phyloP scores from a whole-genome alignment of 2,797 vertebrate genomes.

The Gymnoscopelus braueri region DNA sequence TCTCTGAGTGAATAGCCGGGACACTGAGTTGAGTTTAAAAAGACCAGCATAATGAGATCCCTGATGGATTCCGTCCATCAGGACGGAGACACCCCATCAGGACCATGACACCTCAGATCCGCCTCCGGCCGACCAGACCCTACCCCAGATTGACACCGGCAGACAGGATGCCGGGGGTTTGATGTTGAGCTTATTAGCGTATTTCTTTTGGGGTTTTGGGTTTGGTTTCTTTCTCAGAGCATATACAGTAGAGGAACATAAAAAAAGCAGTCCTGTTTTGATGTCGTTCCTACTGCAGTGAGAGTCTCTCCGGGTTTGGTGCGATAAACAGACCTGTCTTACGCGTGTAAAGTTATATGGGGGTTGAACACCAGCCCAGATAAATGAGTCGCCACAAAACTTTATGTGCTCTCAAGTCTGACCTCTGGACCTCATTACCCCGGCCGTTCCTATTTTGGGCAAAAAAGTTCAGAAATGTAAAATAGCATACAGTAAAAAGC shows the following conservation, averaged over 20 bases:
- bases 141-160: constrained; percentile 48
- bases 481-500: neutral
- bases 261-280: constrained; percentile 58
- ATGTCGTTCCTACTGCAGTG: constrained; percentile 52
- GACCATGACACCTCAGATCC: constrained; percentile 28
- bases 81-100: constrained; percentile 24
- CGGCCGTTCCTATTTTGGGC: constrained; percentile 5
- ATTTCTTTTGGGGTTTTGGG: constrained; percentile 17
- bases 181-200: constrained; percentile 48
- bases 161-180: constrained; percentile 29
- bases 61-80: constrained; percentile 46
- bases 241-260: constrained; percentile 43
- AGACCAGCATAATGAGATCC: constrained; percentile 65
- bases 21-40: constrained; percentile 44
- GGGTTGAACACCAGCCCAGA: constrained; percentile 36
- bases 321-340: constrained; percentile 54
- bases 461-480: too few relatives aligned
- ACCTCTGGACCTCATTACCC: constrained; percentile 64
- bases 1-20: constrained; percentile 35
- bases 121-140: constrained; percentile 34
- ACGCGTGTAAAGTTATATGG: constrained; percentile 49
- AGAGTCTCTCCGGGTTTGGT: constrained; percentile 41
- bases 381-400: constrained; percentile 65
- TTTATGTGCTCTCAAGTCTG: constrained; percentile 61
- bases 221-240: constrained; percentile 20